Conservation (phyloP, 2,888 invertebrate genomes). For the Zygaena filipendulae region DNA sequence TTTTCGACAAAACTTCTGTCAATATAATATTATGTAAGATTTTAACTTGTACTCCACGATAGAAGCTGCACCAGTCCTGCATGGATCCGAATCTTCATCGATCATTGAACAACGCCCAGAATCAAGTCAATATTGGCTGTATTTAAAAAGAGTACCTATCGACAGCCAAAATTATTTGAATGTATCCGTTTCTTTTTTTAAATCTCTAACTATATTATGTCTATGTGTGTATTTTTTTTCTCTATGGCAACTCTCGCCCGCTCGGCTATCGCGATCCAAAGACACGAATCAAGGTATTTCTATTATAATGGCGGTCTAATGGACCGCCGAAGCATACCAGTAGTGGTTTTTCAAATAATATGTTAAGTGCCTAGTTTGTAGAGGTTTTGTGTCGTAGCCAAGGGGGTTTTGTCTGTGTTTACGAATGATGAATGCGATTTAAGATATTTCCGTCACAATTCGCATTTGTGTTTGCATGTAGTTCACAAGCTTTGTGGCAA, state of each 20-base stretch:
- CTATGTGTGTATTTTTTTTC: slow-evolving; percentile 77
- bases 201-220: slow-evolving; percentile 74
- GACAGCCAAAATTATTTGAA: too few relatives aligned
- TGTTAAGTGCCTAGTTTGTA: slow-evolving; percentile 54
- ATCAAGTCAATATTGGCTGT: too few relatives aligned
- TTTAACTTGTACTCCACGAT: too few relatives aligned
- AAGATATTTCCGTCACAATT: slow-evolving; percentile 35
- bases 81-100: too few relatives aligned
- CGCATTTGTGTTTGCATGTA: slow-evolving; percentile 3
- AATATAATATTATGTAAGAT: too few relatives aligned
- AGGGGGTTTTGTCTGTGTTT: slow-evolving; percentile 64
- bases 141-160: too few relatives aligned
- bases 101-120: too few relatives aligned
- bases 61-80: too few relatives aligned
- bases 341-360: slow-evolving; percentile 53
- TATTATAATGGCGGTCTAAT: slow-evolving; percentile 19
- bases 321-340: slow-evolving; percentile 22
- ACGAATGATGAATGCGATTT: slow-evolving; percentile 34
- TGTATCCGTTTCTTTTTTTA: slow-evolving; percentile 69
- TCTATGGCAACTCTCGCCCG: slow-evolving; percentile 75
- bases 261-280: slow-evolving; percentile 72
- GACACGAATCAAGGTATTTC: slow-evolving; percentile 66
- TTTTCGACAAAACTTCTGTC: too few relatives aligned
- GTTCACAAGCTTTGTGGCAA: too few relatives aligned
- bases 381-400: slow-evolving; percentile 65